Base-by-base conservation (phyloP, 2,797 vertebrate genomes). In the Poecilia picta region DNA sequence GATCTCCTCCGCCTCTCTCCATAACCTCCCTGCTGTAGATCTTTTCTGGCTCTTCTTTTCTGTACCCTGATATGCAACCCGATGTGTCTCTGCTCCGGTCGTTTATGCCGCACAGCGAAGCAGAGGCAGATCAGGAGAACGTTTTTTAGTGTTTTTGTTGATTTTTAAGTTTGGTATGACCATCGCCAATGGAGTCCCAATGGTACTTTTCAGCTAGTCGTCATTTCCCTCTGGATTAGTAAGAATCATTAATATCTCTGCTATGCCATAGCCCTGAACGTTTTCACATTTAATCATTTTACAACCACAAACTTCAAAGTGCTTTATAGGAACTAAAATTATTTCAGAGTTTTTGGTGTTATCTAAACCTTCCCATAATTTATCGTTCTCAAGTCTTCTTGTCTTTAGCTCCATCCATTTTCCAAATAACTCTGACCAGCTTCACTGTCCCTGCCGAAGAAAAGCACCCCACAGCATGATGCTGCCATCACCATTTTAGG, bases 11-110 rank as follows among this genome's bases (percentile, higher is more conserved):
- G 16, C 39, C 6, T 66, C 62, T 73, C 59, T 23, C 7, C 12
- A 28, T 43, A 49, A 49, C 76, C 83, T 84, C 80, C 78, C 79
- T 43, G 28, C 72, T 81, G 78, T 89, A 82, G 57, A 85, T 82
- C 80, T 74, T 78, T 90, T 92, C 91, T 73, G 83, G 85, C 76
- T 83, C 68, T 64, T 89, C 81, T 73, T 84, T 78, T 89, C 77
- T 87, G 39, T 83, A 85, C 79, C 64, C 83, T 72, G 81, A 85
- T 88, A 77, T 78, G 64, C 82, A 78, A 77, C 66, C 66, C 10
- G 66, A 80, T 76, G 73, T 83, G 87, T 81, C 78, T 83, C 87
- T 80, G 88, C 76, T 89, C 81, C 72, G 46, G 74, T 36, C 41
- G 0, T 25, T 25, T 28, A 7, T 12, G 4, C 55, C 25, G 36